A percentile compares a stretch with the other conserved stretches of the same genome.
Evolutionary conservation across 2,113 vertebrate species (phyloP).

Genomic region (Prionailurus viverrinus): DNA sequence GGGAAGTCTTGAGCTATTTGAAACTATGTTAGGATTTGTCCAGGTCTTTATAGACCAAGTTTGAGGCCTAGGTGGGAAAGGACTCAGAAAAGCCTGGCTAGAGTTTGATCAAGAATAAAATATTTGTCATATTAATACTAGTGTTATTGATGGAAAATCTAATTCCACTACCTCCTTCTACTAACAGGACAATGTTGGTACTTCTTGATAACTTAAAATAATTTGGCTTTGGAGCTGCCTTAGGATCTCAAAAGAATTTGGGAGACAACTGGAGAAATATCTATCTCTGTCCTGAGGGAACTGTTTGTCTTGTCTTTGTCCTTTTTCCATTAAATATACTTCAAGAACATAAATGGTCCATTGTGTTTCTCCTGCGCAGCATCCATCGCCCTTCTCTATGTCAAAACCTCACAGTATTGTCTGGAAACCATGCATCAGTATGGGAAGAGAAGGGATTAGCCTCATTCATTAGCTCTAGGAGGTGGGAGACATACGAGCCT

Average conservation of each 20-base stretch:
- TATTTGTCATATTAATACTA: not conserved
- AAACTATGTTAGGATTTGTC: not conserved
- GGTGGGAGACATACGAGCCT: rapidly evolving
- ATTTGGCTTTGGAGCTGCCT: not conserved
- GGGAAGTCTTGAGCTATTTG: not conserved
- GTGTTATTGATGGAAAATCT: not conserved
- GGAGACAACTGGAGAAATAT: not conserved
- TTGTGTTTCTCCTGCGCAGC: not conserved
- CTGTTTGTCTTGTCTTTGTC: not conserved
- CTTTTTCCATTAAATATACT: not conserved
- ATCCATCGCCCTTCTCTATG: not conserved
- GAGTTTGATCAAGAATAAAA: not conserved
- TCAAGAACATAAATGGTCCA: not conserved
- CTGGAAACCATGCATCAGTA: not conserved
- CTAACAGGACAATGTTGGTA: not conserved
- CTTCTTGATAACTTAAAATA: not conserved
- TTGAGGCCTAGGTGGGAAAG: not conserved
- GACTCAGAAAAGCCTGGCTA: not conserved
- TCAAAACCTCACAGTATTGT: not conserved
- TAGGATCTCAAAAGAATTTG: not conserved
- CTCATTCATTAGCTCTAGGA: not conserved
- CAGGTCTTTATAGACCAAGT: not conserved
- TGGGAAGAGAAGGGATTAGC: not conserved
- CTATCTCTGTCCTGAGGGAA: not conserved
- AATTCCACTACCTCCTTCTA: not conserved